Conservation (phyloP, 2,113 vertebrate genomes). For the Edolisoma coerulescens region DNA sequence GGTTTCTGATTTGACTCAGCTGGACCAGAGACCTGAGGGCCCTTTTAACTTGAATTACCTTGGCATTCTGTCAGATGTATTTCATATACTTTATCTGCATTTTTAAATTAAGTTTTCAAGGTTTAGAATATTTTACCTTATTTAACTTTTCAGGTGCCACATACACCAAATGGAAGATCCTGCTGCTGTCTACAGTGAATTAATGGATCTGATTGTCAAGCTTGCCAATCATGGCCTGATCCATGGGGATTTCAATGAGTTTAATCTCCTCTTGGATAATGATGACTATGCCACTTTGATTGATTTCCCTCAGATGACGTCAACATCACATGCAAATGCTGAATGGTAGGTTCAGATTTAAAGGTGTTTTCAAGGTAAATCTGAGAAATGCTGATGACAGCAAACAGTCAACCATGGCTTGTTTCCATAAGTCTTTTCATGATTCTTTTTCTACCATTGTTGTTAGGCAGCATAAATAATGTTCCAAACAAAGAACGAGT, state of each 20-base stretch:
- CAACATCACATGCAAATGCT: slow-evolving; percentile 90
- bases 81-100: background rate
- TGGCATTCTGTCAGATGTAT: background rate
- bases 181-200: slow-evolving; percentile 84
- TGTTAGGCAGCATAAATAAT: background rate
- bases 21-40: background rate
- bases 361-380: background rate
- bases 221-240: slow-evolving; percentile 92
- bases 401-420: background rate
- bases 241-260: slow-evolving; percentile 98
- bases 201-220: slow-evolving; percentile 94
- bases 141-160: slow-evolving; percentile 79
- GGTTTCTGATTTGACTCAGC: background rate
- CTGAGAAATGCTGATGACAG: background rate
- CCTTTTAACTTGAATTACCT: background rate
- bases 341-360: slow-evolving; percentile 81
- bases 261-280: slow-evolving; percentile 91
- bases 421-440: background rate
- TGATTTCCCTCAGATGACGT: slow-evolving; percentile 97
- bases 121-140: background rate
- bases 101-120: background rate
- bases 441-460: background rate
- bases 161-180: slow-evolving; percentile 85
- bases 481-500: background rate
- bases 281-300: slow-evolving; percentile 91